Evolutionary conservation across 2,113 vertebrate species (phyloP).

Genomic region (Eudyptes chrysolophus): DNA sequence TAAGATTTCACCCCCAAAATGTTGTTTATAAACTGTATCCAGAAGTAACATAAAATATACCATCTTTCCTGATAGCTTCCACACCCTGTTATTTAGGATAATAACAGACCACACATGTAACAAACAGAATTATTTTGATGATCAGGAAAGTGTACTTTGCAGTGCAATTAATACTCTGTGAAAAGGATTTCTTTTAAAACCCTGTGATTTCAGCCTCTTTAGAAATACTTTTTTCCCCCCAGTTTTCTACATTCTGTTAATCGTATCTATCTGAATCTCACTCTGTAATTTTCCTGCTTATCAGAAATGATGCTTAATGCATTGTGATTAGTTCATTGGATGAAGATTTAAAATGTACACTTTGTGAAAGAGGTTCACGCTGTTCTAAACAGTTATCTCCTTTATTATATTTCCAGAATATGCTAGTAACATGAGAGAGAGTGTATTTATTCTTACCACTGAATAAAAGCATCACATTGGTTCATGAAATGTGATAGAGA

Average conservation of each 20-base stretch:
- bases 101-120: not conserved
- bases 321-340: slow-evolving; percentile 18
- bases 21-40: not conserved
- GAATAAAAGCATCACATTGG: not conserved
- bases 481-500: not conserved
- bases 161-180: slow-evolving; percentile 26
- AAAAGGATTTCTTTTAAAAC: slow-evolving; percentile 20
- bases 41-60: not conserved
- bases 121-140: slow-evolving; percentile 18
- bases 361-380: not conserved
- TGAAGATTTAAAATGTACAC: slow-evolving; percentile 37
- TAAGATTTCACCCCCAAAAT: not conserved
- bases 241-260: not conserved
- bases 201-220: slow-evolving; percentile 33
- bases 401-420: slow-evolving; percentile 27
- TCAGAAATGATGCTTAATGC: not conserved
- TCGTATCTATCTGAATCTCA: slow-evolving; percentile 1
- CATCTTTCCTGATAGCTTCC: not conserved
- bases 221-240: not conserved
- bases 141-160: not conserved
- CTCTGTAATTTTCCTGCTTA: slow-evolving; percentile 10
- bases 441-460: not conserved
- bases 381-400: not conserved
- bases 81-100: slow-evolving; percentile 8
- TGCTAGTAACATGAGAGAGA: not conserved